phyloP scores from a whole-genome alignment of 1,140 invertebrate species.

The Drosophila repletoides region DNA sequence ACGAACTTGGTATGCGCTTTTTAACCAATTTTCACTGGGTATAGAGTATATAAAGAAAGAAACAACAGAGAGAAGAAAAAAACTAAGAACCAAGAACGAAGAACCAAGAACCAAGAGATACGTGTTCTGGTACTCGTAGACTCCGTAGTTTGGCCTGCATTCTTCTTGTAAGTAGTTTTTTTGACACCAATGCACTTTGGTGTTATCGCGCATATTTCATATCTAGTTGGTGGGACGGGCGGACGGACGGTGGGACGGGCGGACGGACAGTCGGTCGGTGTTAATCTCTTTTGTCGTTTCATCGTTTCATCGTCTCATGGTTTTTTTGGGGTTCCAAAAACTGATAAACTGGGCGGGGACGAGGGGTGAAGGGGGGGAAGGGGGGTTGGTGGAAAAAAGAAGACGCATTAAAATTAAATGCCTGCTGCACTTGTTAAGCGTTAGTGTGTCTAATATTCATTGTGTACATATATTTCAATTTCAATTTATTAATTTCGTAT shows the following conservation, averaged over 20 bases:
- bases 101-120: constrained; percentile 6
- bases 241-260: too few species aligned
- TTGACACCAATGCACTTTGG: constrained; percentile 77
- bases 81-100: too few species aligned
- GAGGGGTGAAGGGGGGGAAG: not conserved
- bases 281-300: constrained; percentile 56
- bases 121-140: not conserved
- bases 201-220: constrained; percentile 77
- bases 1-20: too few species aligned
- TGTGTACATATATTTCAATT: constrained; percentile 69
- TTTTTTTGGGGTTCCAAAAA: too few species aligned
- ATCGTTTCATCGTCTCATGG: too few species aligned
- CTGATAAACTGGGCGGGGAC: constrained; percentile 47
- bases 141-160: constrained; percentile 36
- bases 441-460: constrained; percentile 65
- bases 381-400: constrained; percentile 8
- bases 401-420: constrained; percentile 64
- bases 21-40: too few species aligned
- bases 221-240: constrained; percentile 73
- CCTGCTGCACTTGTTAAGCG: constrained; percentile 48
- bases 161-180: constrained; percentile 40
- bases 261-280: constrained; percentile 42
- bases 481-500: constrained; percentile 80
- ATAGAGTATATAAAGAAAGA: too few species aligned
- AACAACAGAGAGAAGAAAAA: too few species aligned